Conservation (phyloP, 2,113 vertebrate species). For the Nerophis ophidion region DNA sequence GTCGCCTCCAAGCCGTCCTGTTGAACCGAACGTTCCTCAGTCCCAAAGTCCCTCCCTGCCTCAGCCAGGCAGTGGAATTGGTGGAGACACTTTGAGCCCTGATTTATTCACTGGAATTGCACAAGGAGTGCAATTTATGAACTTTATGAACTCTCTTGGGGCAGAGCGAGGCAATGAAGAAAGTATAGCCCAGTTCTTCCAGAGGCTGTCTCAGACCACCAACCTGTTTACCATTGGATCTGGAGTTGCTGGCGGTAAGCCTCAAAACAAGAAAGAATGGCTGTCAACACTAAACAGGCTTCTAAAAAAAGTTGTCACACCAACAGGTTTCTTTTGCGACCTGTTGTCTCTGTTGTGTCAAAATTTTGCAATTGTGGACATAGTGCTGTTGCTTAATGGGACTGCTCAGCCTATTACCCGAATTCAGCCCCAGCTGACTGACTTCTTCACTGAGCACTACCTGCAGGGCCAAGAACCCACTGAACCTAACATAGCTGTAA, state of each 20-base stretch:
- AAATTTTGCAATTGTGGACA: constrained; percentile 83
- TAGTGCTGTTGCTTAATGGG: constrained; percentile 82
- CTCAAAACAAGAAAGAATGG: neutral
- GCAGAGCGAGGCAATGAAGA: constrained; percentile 76
- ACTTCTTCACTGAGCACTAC: constrained; percentile 80
- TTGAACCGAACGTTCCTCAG: constrained; percentile 26
- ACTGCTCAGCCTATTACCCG: constrained; percentile 80
- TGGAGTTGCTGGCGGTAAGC: constrained; percentile 74
- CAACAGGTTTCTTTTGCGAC: constrained; percentile 81
- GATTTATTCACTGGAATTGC: constrained; percentile 84
- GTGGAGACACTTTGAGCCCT: constrained; percentile 66
- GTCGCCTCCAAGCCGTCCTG: constrained; percentile 19
- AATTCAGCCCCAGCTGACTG: constrained; percentile 75
- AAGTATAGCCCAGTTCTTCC: constrained; percentile 83
- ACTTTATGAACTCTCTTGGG: constrained; percentile 79
- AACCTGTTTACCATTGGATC: constrained; percentile 81
- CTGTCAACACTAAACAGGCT: neutral
- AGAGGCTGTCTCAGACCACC: constrained; percentile 80
- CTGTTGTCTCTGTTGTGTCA: constrained; percentile 82
- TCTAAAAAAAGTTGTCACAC: neutral
- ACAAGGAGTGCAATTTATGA: constrained; percentile 81
- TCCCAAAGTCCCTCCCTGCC: neutral
- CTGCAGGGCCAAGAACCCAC: constrained; percentile 75
- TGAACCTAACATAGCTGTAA: constrained; percentile 70
- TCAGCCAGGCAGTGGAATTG: neutral